Evolutionary conservation across 2,797 vertebrate species (phyloP).

Genomic region (Pseudopleuronectes americanus): DNA sequence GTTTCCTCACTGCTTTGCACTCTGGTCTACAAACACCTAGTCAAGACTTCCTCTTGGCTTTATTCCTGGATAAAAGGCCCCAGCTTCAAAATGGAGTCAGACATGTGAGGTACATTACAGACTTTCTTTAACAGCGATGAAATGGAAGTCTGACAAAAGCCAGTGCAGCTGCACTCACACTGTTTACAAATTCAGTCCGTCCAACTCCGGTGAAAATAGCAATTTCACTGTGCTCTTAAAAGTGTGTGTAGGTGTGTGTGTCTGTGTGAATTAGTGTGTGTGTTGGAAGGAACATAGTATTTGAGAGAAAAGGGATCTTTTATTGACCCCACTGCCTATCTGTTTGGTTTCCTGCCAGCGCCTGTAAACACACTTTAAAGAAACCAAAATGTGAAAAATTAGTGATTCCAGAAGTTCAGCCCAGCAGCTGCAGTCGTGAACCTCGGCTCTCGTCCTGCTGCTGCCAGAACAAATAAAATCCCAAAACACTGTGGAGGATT

Average conservation of each 20-base stretch:
- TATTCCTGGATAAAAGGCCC: not conserved
- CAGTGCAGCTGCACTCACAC: constrained; percentile 37
- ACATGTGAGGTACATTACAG: not conserved
- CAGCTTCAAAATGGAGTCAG: not conserved
- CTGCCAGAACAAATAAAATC: constrained; percentile 20
- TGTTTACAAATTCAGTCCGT: constrained; percentile 45
- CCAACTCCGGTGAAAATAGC: constrained; percentile 42
- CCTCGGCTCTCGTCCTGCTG: constrained; percentile 29
- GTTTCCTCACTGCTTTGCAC: not conserved
- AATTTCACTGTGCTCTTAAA: constrained; percentile 44
- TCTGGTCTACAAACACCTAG: not conserved
- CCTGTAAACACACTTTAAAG: constrained; percentile 54
- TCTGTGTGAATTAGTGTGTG: constrained; percentile 17
- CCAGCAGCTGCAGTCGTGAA: constrained; percentile 41
- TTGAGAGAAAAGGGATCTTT: constrained; percentile 57
- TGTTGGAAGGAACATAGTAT: constrained; percentile 50
- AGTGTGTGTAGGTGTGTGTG: not conserved
- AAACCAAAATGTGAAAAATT: constrained; percentile 39
- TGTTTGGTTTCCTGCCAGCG: constrained; percentile 64
- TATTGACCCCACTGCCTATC: constrained; percentile 57
- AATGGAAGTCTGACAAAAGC: constrained; percentile 46
- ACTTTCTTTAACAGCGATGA: constrained; percentile 17
- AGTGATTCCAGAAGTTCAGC: constrained; percentile 38
- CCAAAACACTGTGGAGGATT: too few species aligned
- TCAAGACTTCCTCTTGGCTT: not conserved